Evolutionary conservation across 2,113 vertebrate genomes (phyloP), one percentile per base, ranked within the genome.

Genomic region (Orthonyx spaldingii): DNA sequence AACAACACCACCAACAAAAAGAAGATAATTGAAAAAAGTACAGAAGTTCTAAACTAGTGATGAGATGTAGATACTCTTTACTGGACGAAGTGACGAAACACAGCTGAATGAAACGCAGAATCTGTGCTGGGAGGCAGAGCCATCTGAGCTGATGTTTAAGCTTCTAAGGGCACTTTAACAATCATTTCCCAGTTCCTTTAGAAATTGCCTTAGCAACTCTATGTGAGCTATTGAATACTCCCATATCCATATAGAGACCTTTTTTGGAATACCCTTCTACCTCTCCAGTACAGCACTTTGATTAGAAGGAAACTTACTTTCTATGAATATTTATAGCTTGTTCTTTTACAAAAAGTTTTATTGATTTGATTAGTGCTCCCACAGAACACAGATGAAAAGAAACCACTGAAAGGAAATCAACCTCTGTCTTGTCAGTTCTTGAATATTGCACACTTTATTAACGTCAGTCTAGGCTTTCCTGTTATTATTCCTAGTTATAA

Each of bases 301-400:
- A 84, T 71, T 86, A 81, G 60, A 88, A 81, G 85, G 24, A 95
- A 95, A 86, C 60, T 96, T 74, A 42, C 19, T 86, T 74, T 80
- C 42, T 66, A 59, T 94, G 84, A 95, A 88, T 93, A 94, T 87
- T 95, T 94, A 91, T 83, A 83, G 30, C 63, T 50, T 80, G 10
- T 80, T 94, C 79, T 95, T 93, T 95, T 82, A 44, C 69, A 93
- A 90, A 28, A 87, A 79, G 41, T 82, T 84, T 89, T 91, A 82
- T 93, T 96, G 84, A 85, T 91, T 90, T 90, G 87, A 94, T 95
- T 90, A 88, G 78, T 75, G 30, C 53, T 91, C 68, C 71, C 64
- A 70, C 82, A 71, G 75, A 96, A 78, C 52, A 59, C 6, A 70
- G 68, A 88, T 85, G 47, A 87, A 95, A 96, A 91, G 56, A 76